Conservation (phyloP, 2,888 invertebrate species). For the Schrankia costaestrigalis region DNA sequence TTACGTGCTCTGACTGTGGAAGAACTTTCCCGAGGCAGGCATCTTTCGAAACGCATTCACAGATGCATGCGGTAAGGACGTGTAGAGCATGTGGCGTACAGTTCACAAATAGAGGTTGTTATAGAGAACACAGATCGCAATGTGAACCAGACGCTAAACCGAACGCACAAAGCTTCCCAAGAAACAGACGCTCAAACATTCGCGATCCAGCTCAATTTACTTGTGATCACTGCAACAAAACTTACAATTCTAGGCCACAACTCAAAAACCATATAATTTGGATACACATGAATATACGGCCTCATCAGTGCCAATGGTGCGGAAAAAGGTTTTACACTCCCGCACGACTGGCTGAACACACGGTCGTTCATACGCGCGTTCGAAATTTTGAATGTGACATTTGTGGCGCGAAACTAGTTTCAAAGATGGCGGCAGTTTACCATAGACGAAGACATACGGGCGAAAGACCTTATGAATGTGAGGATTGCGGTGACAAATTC, state of each 20-base stretch:
- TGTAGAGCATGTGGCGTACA: conserved; percentile 60
- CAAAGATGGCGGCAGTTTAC: conserved; percentile 70
- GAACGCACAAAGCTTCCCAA: conserved; percentile 41
- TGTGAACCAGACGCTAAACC: conserved; percentile 70
- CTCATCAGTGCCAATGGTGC: conserved; percentile 76
- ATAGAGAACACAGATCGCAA: conserved; percentile 57
- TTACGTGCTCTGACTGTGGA: conserved; percentile 62
- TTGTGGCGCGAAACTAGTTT: conserved; percentile 70
- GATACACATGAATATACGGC: conserved; percentile 73
- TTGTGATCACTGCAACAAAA: conserved; percentile 65
- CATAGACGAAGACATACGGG: conserved; percentile 72
- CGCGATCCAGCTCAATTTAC: conserved; percentile 64
- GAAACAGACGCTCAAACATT: conserved; percentile 55
- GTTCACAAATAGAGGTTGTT: conserved; percentile 65
- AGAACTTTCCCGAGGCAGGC: conserved; percentile 50
- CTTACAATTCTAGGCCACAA: conserved; percentile 60
- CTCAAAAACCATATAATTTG: conserved; percentile 71
- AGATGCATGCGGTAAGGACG: conserved; percentile 66
- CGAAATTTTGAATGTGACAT: conserved; percentile 77
- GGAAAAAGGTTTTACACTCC: conserved; percentile 75
- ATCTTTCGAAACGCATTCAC: conserved; percentile 57
- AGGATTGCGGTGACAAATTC: conserved; percentile 65
- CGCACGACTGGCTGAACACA: conserved; percentile 73
- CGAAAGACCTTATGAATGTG: conserved; percentile 67
- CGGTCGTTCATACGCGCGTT: conserved; percentile 74